Conservation (phyloP, 2,113 vertebrate genomes). For the Oncorhynchus gorbuscha region DNA sequence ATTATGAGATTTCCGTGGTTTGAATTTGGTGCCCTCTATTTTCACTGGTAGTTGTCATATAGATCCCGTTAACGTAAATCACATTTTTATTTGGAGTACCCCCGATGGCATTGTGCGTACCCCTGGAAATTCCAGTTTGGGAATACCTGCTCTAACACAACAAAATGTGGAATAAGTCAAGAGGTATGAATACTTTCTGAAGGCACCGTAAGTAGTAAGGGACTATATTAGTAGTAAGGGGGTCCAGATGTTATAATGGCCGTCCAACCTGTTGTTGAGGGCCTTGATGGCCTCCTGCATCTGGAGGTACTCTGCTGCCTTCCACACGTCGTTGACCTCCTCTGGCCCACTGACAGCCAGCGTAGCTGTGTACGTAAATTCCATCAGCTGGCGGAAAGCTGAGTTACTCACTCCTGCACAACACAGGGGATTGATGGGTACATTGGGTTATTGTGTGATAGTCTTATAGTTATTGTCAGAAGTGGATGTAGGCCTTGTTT, state of each 20-base stretch:
- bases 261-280: constrained; percentile 77
- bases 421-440: constrained; percentile 1
- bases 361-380: constrained; percentile 96
- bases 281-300: constrained; percentile 99
- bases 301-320: constrained; percentile 96
- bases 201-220: background rate
- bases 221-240: background rate
- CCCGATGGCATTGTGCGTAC: too few species aligned
- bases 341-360: constrained; percentile 87
- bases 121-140: too few species aligned
- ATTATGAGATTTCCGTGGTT: too few species aligned
- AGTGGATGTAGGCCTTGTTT: background rate
- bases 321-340: constrained; percentile 93
- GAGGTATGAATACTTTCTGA: background rate
- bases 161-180: too few species aligned
- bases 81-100: too few species aligned
- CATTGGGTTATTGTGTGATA: background rate
- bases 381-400: constrained; percentile 94
- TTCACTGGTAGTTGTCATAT: too few species aligned
- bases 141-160: too few species aligned
- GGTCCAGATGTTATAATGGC: too few species aligned
- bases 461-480: too few species aligned
- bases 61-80: too few species aligned
- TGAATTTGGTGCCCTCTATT: too few species aligned
- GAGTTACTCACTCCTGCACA: constrained; percentile 91